Conservation (phyloP, 30 jellyfish, hydroid and myxozoan species). For the Pseudorhiza aurosa region DNA sequence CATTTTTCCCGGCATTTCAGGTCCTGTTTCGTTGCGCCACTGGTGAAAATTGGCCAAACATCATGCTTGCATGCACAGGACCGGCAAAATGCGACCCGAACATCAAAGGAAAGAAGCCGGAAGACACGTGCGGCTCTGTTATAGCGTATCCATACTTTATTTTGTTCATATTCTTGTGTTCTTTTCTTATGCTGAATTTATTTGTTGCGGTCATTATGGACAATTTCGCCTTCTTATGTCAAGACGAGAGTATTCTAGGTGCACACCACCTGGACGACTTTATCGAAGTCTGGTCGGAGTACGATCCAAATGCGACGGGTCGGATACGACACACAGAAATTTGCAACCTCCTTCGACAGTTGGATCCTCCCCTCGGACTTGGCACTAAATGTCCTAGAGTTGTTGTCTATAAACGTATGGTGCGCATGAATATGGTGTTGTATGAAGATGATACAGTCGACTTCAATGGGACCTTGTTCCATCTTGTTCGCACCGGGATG, state of each 20-base stretch:
- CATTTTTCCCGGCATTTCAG: slow-evolving; percentile 70
- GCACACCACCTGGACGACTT: slow-evolving; percentile 64
- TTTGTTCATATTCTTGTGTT: slow-evolving; percentile 34
- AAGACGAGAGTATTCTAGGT: slow-evolving; percentile 66
- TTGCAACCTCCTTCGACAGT: slow-evolving; percentile 52
- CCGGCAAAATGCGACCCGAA: slow-evolving; percentile 70
- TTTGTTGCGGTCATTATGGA: slow-evolving; percentile 75
- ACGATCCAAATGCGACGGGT: slow-evolving; percentile 76
- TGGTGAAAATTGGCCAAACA: slow-evolving; percentile 87
- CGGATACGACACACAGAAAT: slow-evolving; percentile 72
- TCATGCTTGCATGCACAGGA: slow-evolving; percentile 74
- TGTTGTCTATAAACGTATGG: slow-evolving; percentile 70
- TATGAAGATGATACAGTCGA: slow-evolving; percentile 79
- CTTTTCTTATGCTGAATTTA: slow-evolving; percentile 62
- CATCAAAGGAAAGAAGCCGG: slow-evolving; percentile 37
- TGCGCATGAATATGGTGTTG: slow-evolving; percentile 87
- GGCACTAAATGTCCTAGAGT: slow-evolving; percentile 74
- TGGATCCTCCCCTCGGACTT: slow-evolving; percentile 68
- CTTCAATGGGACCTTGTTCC: slow-evolving; percentile 79
- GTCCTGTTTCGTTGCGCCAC: slow-evolving; percentile 83
- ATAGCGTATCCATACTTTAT: slow-evolving; percentile 65
- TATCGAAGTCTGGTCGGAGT: slow-evolving; percentile 58
- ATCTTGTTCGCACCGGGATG: slow-evolving; percentile 90
- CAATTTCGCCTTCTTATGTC: slow-evolving; percentile 66
- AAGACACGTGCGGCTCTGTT: slow-evolving; percentile 69